A percentile compares a stretch with the other conserved stretches of the same genome.
These are phyloP conservation scores for Acanthis flammea DNA, from an alignment of 2,797 vertebrate genomes.

Conservation along the genomic window DNA sequence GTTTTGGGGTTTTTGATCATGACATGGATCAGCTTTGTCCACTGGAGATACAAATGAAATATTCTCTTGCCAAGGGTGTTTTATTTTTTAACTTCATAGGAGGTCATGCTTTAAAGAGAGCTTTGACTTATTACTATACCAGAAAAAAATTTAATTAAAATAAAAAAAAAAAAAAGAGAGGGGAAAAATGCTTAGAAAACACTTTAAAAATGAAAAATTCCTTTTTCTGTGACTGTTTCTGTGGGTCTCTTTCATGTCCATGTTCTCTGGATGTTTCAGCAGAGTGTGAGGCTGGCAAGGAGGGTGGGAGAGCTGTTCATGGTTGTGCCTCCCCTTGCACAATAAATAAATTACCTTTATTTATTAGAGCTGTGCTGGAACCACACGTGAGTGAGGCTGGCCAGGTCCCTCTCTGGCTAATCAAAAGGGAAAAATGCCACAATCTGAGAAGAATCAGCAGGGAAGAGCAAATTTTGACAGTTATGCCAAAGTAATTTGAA, in stretches of 20 bases:
- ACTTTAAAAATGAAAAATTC: not conserved
- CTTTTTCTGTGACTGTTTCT: not conserved
- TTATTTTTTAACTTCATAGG: not conserved
- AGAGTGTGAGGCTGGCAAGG: not conserved
- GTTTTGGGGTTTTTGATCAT: not conserved
- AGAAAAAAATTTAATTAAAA: not conserved
- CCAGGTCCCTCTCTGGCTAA: not conserved
- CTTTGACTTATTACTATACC: not conserved
- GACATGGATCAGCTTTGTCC: not conserved
- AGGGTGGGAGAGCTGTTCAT: not conserved
- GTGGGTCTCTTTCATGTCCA: not conserved
- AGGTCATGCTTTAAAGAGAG: not conserved
- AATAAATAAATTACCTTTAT: too few species aligned
- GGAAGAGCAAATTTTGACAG: not conserved
- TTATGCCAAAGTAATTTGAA: not conserved
- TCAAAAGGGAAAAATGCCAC: not conserved
- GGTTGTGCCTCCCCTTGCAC: rapidly evolving
- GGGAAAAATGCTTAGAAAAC: not conserved
- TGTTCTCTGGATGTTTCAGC: not conserved
- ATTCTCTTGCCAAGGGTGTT: not conserved
- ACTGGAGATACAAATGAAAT: not conserved
- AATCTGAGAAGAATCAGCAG: not conserved
- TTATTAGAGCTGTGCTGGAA: not conserved
- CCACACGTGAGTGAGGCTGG: not conserved
- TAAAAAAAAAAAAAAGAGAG: rapidly evolving